Base-by-base conservation (phyloP, 2,113 vertebrate genomes). In the Octodon degus region DNA sequence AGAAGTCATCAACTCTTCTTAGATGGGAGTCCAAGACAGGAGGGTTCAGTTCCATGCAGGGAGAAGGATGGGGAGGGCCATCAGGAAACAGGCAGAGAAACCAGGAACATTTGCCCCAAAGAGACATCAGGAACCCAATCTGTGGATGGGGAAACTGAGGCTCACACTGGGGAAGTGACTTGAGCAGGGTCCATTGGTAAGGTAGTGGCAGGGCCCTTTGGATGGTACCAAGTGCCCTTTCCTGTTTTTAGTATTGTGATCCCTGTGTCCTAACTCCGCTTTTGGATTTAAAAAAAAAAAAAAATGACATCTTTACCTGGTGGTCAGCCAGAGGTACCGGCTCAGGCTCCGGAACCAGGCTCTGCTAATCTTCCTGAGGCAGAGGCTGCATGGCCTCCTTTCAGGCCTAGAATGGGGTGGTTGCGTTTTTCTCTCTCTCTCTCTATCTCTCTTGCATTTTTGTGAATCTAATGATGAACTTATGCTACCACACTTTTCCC, bases 401-500 rank as follows among this genome's bases (percentile, higher is more conserved):
- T 94, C 12, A 83, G 96, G 97, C 97, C 96, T 93, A 93, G 95
- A 94, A 86, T 98, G 99, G 99, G 99, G 99, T 99, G 99, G 99
- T 99, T 99, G 96, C 99, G 99, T 99, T 99, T 99, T 99, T 97
- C 96, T 99, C 98, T 99, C 98, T 96, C 98, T 99, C 98, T 99
- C 97, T 99, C 98, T 98, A 98, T 99, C 98, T 99, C 99, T 99
- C 99, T 99, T 99, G 99, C 99, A 99, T 99, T 99, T 99, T 99
- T 99, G 99, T 99, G 99, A 99, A 99, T 99, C 99, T 99, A 99
- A 99, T 99, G 99, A 99, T 99, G 99, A 99, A 99, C 99, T 99
- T 99, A 99, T 99, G 99, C 99, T 99, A 99, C 99, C 99, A 99
- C 99, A 98, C 99, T 99, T 99, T 99, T 99, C 99, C 99, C 99